Evolutionary conservation across 1,140 invertebrate genomes (phyloP), one percentile per base, ranked within the genome.

Genomic region (Leptinotarsa texana): DNA sequence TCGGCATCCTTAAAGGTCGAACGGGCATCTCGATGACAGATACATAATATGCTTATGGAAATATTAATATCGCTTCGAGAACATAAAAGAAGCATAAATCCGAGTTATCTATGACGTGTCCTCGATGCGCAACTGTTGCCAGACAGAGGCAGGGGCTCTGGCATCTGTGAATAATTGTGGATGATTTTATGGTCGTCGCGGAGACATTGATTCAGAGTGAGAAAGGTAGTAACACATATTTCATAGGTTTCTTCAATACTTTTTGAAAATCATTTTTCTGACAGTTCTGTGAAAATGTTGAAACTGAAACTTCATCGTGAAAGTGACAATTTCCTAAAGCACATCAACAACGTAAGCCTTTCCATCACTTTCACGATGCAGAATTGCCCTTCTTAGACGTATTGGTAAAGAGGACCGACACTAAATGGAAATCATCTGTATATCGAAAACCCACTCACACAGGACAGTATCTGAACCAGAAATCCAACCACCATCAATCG

Each of bases 31-130:
- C 77, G 80, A 77, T 80, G 81, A 82, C 81, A 80, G 80, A 81
- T 80, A 80, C 81, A 81, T 79, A 80, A 82, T 82, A 82, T 82
- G 80, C 77, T 81, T 82, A 82, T 81, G 80, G 81, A 82, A 82
- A 82, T 82, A 82, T 82, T 82, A 82, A 82, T 82, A 81, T 80
- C 75, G 77, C 76, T 69, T 74, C 74, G 78, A 75, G 78, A 78
- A 57, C 13, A 80, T 73, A 82, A 82, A 80, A 79, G 75, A 78
- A 79, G 75, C 78, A 79, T 82, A 80, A 82, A 79, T 82, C 78
- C 75, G 73, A 66, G 72, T 72, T 57, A 51, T 42, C 63, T 74
- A 74, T 74, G 73, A 68, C 73, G 48, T 68, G 73, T 74, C 73
- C 15, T 18, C 73, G 73, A 68, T 74, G 24, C 71, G 63, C 62